phyloP scores from a whole-genome alignment of 2,113 vertebrate species.

The Bujurquina vittata region DNA sequence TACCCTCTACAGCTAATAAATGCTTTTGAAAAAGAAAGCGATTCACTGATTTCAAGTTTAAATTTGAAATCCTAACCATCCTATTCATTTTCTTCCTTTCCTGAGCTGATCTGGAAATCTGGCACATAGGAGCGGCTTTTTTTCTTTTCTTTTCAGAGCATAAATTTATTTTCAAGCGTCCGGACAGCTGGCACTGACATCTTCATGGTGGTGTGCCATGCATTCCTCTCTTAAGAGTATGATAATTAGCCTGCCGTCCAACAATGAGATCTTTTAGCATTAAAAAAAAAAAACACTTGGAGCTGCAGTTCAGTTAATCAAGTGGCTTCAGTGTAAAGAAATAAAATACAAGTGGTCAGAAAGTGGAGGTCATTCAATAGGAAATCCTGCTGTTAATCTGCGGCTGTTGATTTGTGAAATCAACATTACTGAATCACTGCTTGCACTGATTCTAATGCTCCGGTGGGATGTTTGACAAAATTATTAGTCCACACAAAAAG shows the following conservation, averaged over 20 bases:
- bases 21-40: accelerated
- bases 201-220: constrained; percentile 28
- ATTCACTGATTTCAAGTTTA: neutral
- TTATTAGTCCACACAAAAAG: constrained; percentile 36
- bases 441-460: neutral
- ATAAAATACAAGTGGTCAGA: constrained; percentile 23
- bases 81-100: neutral
- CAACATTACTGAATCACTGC: neutral
- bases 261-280: constrained; percentile 53
- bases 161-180: constrained; percentile 24
- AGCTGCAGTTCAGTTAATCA: constrained; percentile 31
- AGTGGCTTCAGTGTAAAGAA: constrained; percentile 16
- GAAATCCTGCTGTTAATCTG: constrained; percentile 3
- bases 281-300: neutral
- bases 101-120: constrained; percentile 9
- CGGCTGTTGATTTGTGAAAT: neutral
- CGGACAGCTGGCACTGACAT: constrained; percentile 45
- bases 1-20: neutral
- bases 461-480: neutral
- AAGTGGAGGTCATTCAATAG: constrained; percentile 7
- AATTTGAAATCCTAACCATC: neutral
- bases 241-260: constrained; percentile 39
- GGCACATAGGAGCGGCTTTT: too few species aligned
- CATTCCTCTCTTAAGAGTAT: constrained; percentile 46
- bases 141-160: neutral